These are phyloP conservation scores for Syrmaticus mikado DNA, from an alignment of 2,113 vertebrate genomes.

Conservation along the genomic window DNA sequence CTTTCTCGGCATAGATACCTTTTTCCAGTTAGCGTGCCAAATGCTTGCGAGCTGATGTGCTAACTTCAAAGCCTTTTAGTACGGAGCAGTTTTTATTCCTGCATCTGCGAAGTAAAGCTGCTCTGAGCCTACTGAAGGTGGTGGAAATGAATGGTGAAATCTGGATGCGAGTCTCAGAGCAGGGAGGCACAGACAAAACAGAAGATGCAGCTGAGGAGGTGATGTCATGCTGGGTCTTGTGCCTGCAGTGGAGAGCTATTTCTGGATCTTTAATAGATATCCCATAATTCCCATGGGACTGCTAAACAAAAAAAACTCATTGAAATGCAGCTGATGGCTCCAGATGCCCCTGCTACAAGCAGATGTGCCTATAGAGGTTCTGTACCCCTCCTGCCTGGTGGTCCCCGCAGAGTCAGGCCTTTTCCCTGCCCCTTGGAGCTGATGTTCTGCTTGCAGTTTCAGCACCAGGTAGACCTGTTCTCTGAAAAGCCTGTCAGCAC, in stretches of 20 bases:
- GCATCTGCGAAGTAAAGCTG: not conserved
- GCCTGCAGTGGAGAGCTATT: conserved; percentile 79
- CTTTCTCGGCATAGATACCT: not conserved
- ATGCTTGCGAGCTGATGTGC: not conserved
- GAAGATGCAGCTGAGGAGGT: conserved; percentile 56
- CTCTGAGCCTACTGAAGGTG: not conserved
- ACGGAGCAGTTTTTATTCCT: not conserved
- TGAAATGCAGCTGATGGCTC: conserved; percentile 28
- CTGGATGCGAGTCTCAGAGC: not conserved
- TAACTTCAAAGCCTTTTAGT: not conserved
- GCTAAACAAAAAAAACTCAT: conserved; percentile 62
- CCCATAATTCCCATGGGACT: conserved; percentile 71
- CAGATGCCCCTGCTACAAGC: conserved; percentile 17
- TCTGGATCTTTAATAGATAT: conserved; percentile 77
- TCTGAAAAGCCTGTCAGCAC: not conserved
- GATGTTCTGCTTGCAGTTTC: not conserved
- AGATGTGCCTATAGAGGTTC: conserved; percentile 19
- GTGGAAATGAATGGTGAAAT: conserved; percentile 4
- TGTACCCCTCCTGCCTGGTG: not conserved
- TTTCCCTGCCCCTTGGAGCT: not conserved
- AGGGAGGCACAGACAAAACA: conserved; percentile 35
- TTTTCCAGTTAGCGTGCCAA: not conserved
- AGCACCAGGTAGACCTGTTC: not conserved
- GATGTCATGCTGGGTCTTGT: conserved; percentile 69
- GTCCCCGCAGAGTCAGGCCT: accelerated